Conservation (phyloP, 2,888 invertebrate species). For the Bursaphelenchus okinawaensis region DNA sequence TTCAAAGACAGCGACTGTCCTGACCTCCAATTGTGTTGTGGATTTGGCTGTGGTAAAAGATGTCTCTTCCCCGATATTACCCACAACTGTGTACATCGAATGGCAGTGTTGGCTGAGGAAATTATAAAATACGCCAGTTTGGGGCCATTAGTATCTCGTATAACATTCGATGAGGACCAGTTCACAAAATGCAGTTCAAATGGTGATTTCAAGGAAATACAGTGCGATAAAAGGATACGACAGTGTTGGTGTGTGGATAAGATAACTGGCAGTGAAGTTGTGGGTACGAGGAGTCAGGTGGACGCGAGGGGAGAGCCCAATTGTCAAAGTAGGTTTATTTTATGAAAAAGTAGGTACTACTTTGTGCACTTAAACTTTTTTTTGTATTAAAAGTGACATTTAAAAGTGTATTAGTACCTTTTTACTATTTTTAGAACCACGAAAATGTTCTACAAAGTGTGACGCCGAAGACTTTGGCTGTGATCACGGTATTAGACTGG, state of each 20-base stretch:
- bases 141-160: background rate
- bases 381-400: background rate
- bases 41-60: constrained; percentile 35
- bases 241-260: constrained; percentile 39
- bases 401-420: background rate
- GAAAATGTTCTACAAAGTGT: constrained; percentile 27
- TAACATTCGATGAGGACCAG: background rate
- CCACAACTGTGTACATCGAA: constrained; percentile 29
- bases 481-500: constrained; percentile 33
- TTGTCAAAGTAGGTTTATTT: constrained; percentile 21
- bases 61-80: constrained; percentile 28
- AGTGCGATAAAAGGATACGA: constrained; percentile 35
- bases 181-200: constrained; percentile 31
- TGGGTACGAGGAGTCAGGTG: constrained; percentile 26
- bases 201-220: constrained; percentile 44
- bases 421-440: constrained; percentile 24
- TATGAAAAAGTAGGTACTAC: background rate
- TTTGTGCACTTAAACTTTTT: background rate
- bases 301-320: constrained; percentile 19
- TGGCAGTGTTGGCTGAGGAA: constrained; percentile 23
- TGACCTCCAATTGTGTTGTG: constrained; percentile 36
- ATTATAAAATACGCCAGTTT: constrained; percentile 13
- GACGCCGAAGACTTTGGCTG: constrained; percentile 17
- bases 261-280: constrained; percentile 24
- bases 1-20: constrained; percentile 31